Base-by-base conservation (phyloP, 2,888 invertebrate genomes). In the Ptychoptera albimana region DNA sequence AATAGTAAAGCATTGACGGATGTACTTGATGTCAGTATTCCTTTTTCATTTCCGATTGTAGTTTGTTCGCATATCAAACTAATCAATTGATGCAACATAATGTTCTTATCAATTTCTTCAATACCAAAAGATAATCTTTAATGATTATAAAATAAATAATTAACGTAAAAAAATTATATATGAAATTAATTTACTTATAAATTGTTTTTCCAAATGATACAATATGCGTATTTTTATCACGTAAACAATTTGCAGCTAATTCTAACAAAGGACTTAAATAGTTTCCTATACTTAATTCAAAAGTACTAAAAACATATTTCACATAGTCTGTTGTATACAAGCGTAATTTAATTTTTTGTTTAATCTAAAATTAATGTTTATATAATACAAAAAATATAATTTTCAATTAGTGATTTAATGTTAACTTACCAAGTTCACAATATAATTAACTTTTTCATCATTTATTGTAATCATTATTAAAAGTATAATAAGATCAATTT, bases 401-500 rank as follows among this genome's bases (percentile, higher is more conserved):
- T 31, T 2, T n/a, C 13, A 39, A 67, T 64, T 48, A 70, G 72
- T 39, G 78, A 63, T 50, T 71, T 61, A 30, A 72, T 60, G 53
- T 57, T 72, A 71, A 54, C 72, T 73, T 48, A 83, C 69, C 36
- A 77, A 55, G 49, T 66, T 68, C 57, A 82, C 79, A 13, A 80
- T 69, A 51, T 69, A 69, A 48, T 70, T 69, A 53, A 75, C 74
- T 51, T 73, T 74, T 35, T 72, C 71, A 54, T 73, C 73, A 44
- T 71, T 68, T 42, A 70, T 69, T n/a, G 74, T 69, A 51, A 77
- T 73, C 14, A 81, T 60, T 51, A 81, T 69, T n/a, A 81, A 57
- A 13, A 83, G 58, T 49, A 82, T 66, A 13, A 79, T 61, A 42
- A 82, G 66, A 62, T 85, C 83, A 48, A 84, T 68, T 1, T 81